Base-by-base conservation (phyloP, 2,797 vertebrate genomes). In the Cuniculus paca region DNA sequence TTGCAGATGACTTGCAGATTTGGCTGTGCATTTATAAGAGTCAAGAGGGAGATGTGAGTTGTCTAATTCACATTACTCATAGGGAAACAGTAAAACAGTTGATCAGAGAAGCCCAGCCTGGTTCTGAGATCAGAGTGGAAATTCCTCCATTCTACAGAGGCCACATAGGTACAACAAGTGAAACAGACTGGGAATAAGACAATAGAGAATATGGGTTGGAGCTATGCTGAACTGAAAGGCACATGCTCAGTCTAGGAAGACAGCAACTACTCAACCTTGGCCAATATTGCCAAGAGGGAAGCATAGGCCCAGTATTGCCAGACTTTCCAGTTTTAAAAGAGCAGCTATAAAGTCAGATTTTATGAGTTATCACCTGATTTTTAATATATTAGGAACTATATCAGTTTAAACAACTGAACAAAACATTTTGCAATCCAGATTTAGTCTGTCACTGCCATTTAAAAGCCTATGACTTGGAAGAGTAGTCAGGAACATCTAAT, bases 41-140 rank as follows among this genome's bases (percentile, higher is more conserved):
- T 90, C 96, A 95, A 93, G 63, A 81, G 10, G 60, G 83, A 79
- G 31, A 83, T 79, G 42, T 85, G 54, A 68, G 36, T 91, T 92
- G 84, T 85, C 61, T 74, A 93, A 61, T 88, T 95, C 36, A 82
- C 6, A 89, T 28, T 9, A 74, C 6, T 92, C 83, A 90, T n/a
- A 77, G 75, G 31, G 45, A 95, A 94, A 92, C 91, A 81, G 78
- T 50, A 83, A 90, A 82, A 17, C 4, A 81, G 48, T 91, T 56
- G 83, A 12, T 90, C 20, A 77, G 28, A 87, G 74, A 84, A 70
- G 26, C 42, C 1, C 24, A 93, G 39, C 60, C 20, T 70, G 36
- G 24, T 81, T 93, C 78, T 94, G 42, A 94, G 36, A 50, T 50
- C 78, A 93, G 81, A 87, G 31, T 58, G 42, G 75, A 88, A 75